These are phyloP conservation scores for Mystacides longicornis DNA, from an alignment of 2,888 invertebrate genomes.

Conservation along the genomic window DNA sequence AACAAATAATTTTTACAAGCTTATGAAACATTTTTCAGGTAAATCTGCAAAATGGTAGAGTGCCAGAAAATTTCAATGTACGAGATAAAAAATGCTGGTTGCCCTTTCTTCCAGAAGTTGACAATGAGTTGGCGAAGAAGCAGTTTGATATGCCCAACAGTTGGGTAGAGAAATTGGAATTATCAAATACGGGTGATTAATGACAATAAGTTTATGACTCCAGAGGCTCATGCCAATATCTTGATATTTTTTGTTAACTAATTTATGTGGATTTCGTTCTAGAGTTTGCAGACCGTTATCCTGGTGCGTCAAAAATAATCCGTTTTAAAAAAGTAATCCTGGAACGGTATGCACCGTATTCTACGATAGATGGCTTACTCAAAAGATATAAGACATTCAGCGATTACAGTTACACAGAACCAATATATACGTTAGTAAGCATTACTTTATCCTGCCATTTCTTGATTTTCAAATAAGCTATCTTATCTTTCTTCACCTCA, in stretches of 20 bases:
- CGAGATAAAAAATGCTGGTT: constrained; percentile 58
- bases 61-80: constrained; percentile 54
- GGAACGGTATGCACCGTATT: constrained; percentile 73
- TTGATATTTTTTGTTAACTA: no score
- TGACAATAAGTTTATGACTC: no score
- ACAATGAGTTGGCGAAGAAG: constrained; percentile 55
- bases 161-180: constrained; percentile 63
- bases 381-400: constrained; percentile 53
- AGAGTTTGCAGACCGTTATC: constrained; percentile 65
- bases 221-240: no score
- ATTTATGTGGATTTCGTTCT: constrained; percentile 23
- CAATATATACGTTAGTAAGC: constrained; percentile 29
- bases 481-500: no score
- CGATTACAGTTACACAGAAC: constrained; percentile 48
- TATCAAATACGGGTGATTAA: constrained; percentile 49
- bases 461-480: no score
- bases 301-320: constrained; percentile 59
- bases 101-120: constrained; percentile 63
- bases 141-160: constrained; percentile 70
- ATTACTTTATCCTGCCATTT: no score
- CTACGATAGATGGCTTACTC: constrained; percentile 63
- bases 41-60: constrained; percentile 52
- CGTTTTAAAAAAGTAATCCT: constrained; percentile 67
- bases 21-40: constrained; percentile 35
- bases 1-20: neutral